phyloP scores from a whole-genome alignment of 2,888 invertebrate species.

The Noctua comes region DNA sequence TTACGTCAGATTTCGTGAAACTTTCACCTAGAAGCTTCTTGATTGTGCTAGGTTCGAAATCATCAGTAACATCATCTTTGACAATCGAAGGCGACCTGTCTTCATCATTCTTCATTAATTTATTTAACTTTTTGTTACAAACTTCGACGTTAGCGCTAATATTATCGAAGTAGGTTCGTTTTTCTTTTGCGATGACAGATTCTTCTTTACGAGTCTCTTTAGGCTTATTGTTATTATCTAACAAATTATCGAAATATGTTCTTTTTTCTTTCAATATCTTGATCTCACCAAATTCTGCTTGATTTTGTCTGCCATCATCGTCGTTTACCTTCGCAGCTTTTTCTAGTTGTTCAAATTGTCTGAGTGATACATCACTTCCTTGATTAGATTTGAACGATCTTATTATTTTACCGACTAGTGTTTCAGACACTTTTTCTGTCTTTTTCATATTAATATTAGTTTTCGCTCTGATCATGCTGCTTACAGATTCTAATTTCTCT shows the following conservation, averaged over 20 bases:
- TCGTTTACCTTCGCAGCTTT: constrained; percentile 69
- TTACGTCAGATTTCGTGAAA: constrained; percentile 72
- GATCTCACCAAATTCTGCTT: constrained; percentile 66
- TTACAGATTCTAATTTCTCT: constrained; percentile 37
- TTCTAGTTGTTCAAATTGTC: constrained; percentile 81
- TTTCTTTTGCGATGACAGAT: constrained; percentile 58
- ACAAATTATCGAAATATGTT: constrained; percentile 72
- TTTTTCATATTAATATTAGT: constrained; percentile 40
- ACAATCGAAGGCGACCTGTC: constrained; percentile 82
- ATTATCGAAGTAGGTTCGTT: constrained; percentile 78
- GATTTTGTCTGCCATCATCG: constrained; percentile 52
- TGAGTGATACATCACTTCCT: constrained; percentile 76
- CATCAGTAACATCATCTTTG: constrained; percentile 73
- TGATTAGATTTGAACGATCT: constrained; percentile 71
- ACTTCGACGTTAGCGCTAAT: constrained; percentile 64
- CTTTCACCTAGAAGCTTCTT: constrained; percentile 82
- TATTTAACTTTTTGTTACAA: constrained; percentile 64
- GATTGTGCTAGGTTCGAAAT: constrained; percentile 78
- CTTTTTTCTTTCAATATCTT: constrained; percentile 75
- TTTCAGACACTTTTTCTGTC: constrained; percentile 63
- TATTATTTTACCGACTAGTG: constrained; percentile 74
- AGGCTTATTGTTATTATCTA: constrained; percentile 33
- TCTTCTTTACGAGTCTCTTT: constrained; percentile 40
- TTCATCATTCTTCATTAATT: constrained; percentile 66
- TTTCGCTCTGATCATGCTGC: constrained; percentile 36